A percentile compares a stretch with the other conserved stretches of the same genome.
These are phyloP conservation scores for Puffinus mauretanicus DNA, from an alignment of 2,113 vertebrate genomes.

Conservation along the genomic window DNA sequence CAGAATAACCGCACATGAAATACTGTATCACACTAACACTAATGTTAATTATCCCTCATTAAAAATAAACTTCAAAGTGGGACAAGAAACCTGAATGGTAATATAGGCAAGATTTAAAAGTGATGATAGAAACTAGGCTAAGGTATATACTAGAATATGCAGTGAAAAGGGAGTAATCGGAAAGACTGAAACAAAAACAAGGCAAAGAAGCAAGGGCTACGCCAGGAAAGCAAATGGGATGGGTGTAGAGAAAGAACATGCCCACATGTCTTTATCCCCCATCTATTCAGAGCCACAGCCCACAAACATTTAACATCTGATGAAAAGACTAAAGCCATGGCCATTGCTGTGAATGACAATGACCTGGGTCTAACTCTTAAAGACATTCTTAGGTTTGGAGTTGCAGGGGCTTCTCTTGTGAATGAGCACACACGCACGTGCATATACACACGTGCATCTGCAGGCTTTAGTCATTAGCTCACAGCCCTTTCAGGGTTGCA, in stretches of 20 bases:
- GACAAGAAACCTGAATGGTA: neutral
- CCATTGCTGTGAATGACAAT: neutral
- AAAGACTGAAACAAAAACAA: neutral
- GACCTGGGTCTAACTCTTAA: neutral
- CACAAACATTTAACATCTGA: neutral
- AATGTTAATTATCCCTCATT: slow-evolving; percentile 9
- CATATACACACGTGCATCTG: neutral
- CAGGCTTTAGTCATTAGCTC: neutral
- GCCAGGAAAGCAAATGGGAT: neutral
- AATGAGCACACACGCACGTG: neutral
- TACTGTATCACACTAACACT: neutral
- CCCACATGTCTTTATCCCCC: neutral
- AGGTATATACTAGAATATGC: neutral
- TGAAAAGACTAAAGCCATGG: neutral
- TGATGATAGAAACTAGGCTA: neutral
- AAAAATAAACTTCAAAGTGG: slow-evolving; percentile 16
- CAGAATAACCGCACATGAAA: neutral
- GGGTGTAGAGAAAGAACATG: neutral
- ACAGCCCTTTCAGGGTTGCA: neutral
- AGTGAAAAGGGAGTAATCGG: neutral
- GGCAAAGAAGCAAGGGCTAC: neutral
- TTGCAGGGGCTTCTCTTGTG: neutral
- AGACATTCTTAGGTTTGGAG: neutral
- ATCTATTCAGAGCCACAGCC: neutral
- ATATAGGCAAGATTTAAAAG: neutral